These are phyloP conservation scores for Nezara viridula DNA, from an alignment of 2,888 invertebrate genomes.

Conservation along the genomic window DNA sequence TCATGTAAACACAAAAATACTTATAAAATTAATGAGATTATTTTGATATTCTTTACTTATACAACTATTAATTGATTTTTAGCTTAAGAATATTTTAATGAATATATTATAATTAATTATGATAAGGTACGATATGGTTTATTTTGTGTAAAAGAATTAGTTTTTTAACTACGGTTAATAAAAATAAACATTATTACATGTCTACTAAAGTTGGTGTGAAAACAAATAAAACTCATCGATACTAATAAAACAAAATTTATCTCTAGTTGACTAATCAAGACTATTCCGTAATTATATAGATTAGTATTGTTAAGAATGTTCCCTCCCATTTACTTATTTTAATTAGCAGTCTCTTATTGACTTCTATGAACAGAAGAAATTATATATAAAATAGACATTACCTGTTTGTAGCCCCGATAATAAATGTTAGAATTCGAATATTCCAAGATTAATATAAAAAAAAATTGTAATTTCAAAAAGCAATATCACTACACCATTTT, in stretches of 20 bases:
- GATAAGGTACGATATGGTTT: too few species aligned
- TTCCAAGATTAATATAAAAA: too few species aligned
- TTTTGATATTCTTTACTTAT: neutral
- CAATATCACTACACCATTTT: neutral
- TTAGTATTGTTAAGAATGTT: neutral
- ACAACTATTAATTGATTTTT: neutral
- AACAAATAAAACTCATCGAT: neutral
- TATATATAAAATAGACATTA: neutral
- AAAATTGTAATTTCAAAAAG: too few species aligned
- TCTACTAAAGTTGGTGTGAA: neutral
- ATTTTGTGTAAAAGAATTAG: neutral
- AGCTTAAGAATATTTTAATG: neutral
- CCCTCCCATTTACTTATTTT: neutral
- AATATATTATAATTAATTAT: neutral
- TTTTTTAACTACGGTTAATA: neutral
- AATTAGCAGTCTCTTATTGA: neutral
- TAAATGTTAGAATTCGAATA: neutral
- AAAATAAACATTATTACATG: neutral
- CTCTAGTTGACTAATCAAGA: neutral
- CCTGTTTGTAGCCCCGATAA: neutral
- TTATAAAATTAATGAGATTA: neutral
- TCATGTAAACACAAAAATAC: neutral
- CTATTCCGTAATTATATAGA: neutral
- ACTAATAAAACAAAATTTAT: neutral
- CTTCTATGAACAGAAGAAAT: neutral